Base-by-base conservation (phyloP, 2,797 vertebrate species). In the Phylloscopus collybita region DNA sequence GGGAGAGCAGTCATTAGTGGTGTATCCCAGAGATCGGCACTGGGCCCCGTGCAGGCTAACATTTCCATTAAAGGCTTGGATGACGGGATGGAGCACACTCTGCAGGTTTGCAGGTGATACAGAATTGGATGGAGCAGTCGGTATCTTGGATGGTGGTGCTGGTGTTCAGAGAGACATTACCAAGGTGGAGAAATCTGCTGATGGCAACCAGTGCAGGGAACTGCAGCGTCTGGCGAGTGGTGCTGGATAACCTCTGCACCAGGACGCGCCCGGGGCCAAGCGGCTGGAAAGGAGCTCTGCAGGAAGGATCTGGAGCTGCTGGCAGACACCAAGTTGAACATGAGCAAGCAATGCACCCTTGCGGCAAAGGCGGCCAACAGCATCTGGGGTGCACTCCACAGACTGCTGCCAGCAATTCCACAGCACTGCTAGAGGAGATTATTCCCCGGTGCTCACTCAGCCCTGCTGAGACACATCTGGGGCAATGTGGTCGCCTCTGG, bases 231-330 rank as follows among this genome's bases (percentile, higher is more conserved):
- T 0, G 6, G n/a, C 21, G 10, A 8, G 44, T 15, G 53, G 13
- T 10, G 49, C 25, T 30, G 53, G 45, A 50, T 17, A 83, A 26
- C 3, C 29, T 60, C 16, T 0, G n/a, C 30, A 10, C 10, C 36
- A 15, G 47, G 4, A 18, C 32, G 15, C n/a, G 0, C 3, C 13
- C 13, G 11, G n/a, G 42, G 29, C 44, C 13, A 3, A 0, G 3
- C 1, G 2, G 36, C 2, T 15, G 70, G 74, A 11, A 84, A 40
- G 65, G 5, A 19, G n/a, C 0, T 59, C 4, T 7, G 34, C 44
- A 5, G 60, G 45, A 64, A 36, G 65, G 36, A 45, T 19, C 50
- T 2, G 42, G 27, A 30, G 67, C 42, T 49, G 26, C 85, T 14
- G 61, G 45, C 42, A 71, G 67, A 2, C 47, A 4, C n/a, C 27